phyloP scores from a whole-genome alignment of 2,113 vertebrate genomes.

The Lampris incognitus region DNA sequence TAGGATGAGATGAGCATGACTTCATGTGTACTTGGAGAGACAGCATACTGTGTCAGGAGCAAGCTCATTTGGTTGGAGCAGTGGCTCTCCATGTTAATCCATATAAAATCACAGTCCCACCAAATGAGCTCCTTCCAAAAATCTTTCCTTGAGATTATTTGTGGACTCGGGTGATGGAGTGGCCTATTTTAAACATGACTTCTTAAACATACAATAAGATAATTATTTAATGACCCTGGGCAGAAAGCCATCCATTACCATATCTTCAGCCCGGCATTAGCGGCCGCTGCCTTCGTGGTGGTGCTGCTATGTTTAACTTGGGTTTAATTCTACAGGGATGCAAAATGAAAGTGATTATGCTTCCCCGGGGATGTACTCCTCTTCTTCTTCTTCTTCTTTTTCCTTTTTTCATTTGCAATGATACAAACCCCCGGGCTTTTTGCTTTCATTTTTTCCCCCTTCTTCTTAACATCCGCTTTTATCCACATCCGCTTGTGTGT shows the following conservation, averaged over 20 bases:
- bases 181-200: conserved; percentile 51
- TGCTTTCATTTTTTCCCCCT: background rate
- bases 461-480: conserved; percentile 8
- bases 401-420: conserved; percentile 35
- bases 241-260: conserved; percentile 62
- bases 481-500: background rate
- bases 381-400: background rate
- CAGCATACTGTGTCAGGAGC: no score
- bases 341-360: conserved; percentile 62
- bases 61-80: background rate
- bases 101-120: conserved; percentile 30
- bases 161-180: conserved; percentile 27
- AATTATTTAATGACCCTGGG: conserved; percentile 75
- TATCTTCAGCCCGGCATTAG: conserved; percentile 40
- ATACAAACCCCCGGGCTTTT: conserved; percentile 29
- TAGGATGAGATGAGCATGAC: no score
- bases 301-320: conserved; percentile 65
- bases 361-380: conserved; percentile 40
- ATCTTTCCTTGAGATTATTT: conserved; percentile 11
- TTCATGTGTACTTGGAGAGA: no score
- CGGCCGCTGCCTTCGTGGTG: conserved; percentile 16
- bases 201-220: conserved; percentile 60
- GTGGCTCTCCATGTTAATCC: background rate
- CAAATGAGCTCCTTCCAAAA: background rate
- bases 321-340: conserved; percentile 60